phyloP scores from a whole-genome alignment of 2,113 vertebrate genomes.

The Pachycephala philippinensis region DNA sequence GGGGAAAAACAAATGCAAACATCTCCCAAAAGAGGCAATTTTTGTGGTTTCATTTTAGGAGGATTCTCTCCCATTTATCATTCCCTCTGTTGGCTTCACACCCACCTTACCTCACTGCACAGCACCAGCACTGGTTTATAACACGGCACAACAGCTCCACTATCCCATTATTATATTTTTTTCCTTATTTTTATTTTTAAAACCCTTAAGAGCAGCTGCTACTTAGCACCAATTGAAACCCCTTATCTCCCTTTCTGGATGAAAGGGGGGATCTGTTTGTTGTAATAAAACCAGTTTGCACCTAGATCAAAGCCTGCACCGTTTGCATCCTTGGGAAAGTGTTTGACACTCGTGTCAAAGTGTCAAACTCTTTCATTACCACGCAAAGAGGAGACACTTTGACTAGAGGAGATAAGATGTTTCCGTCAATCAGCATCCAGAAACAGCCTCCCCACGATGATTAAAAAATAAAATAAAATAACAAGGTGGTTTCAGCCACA shows the following conservation, averaged over 20 bases:
- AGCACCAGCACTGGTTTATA: not conserved
- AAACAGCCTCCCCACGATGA: constrained; percentile 10
- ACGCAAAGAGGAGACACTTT: constrained; percentile 7
- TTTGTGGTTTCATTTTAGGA: not conserved
- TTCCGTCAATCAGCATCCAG: constrained; percentile 42
- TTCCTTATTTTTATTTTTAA: not conserved
- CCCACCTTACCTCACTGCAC: not conserved
- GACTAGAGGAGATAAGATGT: constrained; percentile 42
- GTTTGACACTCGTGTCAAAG: constrained; percentile 48
- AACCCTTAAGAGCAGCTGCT: not conserved
- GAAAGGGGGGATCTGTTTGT: constrained; percentile 21
- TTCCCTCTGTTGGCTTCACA: not conserved
- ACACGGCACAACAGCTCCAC: not conserved
- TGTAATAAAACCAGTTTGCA: constrained; percentile 33
- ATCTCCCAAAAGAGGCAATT: not conserved
- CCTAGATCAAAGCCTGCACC: constrained; percentile 33
- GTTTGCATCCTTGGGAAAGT: not conserved
- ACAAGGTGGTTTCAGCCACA: not conserved
- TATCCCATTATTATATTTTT: not conserved
- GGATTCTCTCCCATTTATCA: not conserved
- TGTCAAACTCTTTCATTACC: constrained; percentile 56
- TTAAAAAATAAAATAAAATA: constrained; percentile 4
- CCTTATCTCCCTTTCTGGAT: not conserved
- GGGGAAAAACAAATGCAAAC: not conserved
- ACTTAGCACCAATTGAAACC: not conserved